Evolutionary conservation across 2,888 invertebrate genomes (phyloP).

Genomic region (Julus scanicus): DNA sequence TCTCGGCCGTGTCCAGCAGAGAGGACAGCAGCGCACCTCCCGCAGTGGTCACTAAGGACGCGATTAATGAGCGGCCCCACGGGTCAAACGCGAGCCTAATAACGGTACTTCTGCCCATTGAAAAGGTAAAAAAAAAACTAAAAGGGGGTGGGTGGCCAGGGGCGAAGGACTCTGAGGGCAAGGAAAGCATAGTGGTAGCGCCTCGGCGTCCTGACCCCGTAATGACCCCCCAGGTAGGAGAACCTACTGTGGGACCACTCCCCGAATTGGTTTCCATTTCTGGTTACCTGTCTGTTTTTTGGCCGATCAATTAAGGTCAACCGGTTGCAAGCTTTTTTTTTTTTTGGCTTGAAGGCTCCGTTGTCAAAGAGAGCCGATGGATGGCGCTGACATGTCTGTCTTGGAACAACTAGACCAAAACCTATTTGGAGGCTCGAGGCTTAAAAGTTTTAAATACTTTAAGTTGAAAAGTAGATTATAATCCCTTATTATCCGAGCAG

Average conservation of each 20-base stretch:
- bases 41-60: constrained; percentile 22
- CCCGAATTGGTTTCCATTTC: constrained; percentile 44
- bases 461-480: too few species aligned
- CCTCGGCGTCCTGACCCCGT: not conserved
- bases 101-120: not conserved
- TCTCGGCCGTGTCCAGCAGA: not conserved
- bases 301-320: constrained; percentile 49
- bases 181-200: not conserved
- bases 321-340: not conserved
- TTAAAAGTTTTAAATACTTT: too few species aligned
- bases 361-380: not conserved
- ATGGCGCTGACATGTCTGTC: not conserved
- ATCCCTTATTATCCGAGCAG: too few species aligned
- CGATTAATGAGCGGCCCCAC: constrained; percentile 22
- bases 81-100: constrained; percentile 25
- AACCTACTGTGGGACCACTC: not conserved
- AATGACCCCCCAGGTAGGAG: constrained; percentile 27
- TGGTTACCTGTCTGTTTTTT: constrained; percentile 48
- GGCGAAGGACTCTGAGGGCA: not conserved
- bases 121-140: not conserved
- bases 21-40: not conserved
- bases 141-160: constrained; percentile 21
- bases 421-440: too few species aligned
- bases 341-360: not conserved
- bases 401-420: too few species aligned